Conservation (phyloP, 2,797 vertebrate species). For the Orientallactaga sibirica region DNA sequence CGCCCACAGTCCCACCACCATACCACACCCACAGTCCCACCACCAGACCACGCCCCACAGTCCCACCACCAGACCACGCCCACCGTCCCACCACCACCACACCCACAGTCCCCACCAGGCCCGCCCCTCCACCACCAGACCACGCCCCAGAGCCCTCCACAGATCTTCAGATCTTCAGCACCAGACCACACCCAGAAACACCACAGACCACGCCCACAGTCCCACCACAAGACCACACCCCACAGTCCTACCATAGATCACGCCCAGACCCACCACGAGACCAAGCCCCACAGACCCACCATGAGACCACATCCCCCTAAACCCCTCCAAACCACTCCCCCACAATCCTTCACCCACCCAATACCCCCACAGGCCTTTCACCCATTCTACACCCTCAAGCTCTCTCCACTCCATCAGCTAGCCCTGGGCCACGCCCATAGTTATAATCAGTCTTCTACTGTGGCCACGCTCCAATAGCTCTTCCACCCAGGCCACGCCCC, state of each 20-base stretch:
- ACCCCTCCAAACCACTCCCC: neutral
- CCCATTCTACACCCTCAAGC: too few relatives aligned
- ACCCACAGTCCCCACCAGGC: neutral
- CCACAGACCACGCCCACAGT: neutral
- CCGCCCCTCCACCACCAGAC: too few relatives aligned
- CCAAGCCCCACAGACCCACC: neutral
- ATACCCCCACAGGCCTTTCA: too few relatives aligned
- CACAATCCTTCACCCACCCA: neutral
- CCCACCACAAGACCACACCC: too few relatives aligned
- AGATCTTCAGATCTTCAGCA: neutral
- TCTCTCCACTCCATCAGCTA: too few relatives aligned
- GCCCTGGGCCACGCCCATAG: fast-evolving
- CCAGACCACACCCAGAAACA: neutral
- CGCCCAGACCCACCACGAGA: too few relatives aligned
- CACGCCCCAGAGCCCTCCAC: too few relatives aligned
- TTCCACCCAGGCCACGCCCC: too few relatives aligned
- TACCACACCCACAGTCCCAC: neutral
- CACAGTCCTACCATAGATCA: neutral
- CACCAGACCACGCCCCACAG: neutral
- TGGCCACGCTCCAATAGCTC: neutral
- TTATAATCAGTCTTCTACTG: too few relatives aligned
- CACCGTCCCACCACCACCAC: neutral
- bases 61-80: too few relatives aligned
- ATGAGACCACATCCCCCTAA: too few relatives aligned
- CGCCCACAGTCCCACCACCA: too few relatives aligned